Percentiles rank a stretch among this genome's conserved stretches.
Evolutionary conservation across 2,113 vertebrate species (phyloP).

Genomic region (Ceyx melanurus): DNA sequence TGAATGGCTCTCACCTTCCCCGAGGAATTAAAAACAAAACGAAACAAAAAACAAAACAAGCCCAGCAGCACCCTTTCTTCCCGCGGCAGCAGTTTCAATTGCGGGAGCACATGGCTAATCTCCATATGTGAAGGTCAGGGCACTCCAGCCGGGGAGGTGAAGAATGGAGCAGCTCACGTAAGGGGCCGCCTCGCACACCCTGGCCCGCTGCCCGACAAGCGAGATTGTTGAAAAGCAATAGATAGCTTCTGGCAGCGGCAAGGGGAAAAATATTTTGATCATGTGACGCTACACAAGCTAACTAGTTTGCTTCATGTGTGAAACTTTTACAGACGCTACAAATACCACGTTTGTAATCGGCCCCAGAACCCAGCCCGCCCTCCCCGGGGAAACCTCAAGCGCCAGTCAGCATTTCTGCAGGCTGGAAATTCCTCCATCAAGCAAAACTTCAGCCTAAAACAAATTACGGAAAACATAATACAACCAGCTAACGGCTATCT

Average conservation of each 20-base stretch:
- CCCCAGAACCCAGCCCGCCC: not conserved
- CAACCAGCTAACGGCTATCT: not conserved
- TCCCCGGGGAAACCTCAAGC: not conserved
- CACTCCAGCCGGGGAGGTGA: constrained; percentile 76
- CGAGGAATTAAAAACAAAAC: not conserved
- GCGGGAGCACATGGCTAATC: constrained; percentile 90
- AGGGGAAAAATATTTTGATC: constrained; percentile 79
- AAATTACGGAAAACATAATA: not conserved
- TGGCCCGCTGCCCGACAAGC: constrained; percentile 81
- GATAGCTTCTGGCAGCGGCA: constrained; percentile 79
- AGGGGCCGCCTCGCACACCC: constrained; percentile 72
- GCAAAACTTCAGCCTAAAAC: not conserved
- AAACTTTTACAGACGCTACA: constrained; percentile 33
- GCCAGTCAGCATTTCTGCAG: not conserved
- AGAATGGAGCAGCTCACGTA: constrained; percentile 77
- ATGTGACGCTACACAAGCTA: constrained; percentile 68
- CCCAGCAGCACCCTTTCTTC: constrained; percentile 52
- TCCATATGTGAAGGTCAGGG: constrained; percentile 90
- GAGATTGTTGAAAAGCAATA: constrained; percentile 72
- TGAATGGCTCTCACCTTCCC: constrained; percentile 77
- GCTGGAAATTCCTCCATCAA: rapidly evolving
- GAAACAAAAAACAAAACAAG: not conserved
- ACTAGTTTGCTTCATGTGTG: constrained; percentile 50
- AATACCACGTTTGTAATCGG: constrained; percentile 1
- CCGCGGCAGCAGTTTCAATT: constrained; percentile 76